A percentile compares a stretch with the other conserved stretches of the same genome.
Evolutionary conservation across 2,888 invertebrate species (phyloP).

Genomic region (Trissolcus brochymenae): DNA sequence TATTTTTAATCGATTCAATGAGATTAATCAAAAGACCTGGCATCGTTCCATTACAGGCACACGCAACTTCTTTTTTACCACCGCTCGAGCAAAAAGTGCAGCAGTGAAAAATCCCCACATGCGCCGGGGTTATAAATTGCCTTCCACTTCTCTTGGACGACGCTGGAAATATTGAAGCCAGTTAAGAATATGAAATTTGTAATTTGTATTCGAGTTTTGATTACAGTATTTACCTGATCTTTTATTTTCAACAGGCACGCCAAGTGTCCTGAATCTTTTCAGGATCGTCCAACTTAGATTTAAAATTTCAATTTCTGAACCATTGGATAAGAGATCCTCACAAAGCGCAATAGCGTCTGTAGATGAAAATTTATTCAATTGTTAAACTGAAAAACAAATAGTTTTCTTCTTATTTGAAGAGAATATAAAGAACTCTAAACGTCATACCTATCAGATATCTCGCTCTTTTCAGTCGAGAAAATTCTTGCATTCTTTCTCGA

Average conservation of each 20-base stretch:
- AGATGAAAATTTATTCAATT: background rate
- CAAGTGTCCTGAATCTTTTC: constrained; percentile 79
- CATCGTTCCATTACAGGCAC: constrained; percentile 86
- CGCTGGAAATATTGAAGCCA: constrained; percentile 3
- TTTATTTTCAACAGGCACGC: constrained; percentile 51
- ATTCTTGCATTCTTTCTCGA: constrained; percentile 69
- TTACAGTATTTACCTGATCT: background rate
- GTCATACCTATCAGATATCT: constrained; percentile 63
- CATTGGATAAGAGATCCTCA: constrained; percentile 80
- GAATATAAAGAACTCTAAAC: background rate
- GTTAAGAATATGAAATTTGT: background rate
- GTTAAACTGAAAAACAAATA: background rate
- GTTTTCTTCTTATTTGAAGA: background rate
- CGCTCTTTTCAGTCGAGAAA: constrained; percentile 66
- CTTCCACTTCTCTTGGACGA: constrained; percentile 19
- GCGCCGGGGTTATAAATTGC: constrained; percentile 71
- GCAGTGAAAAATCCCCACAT: constrained; percentile 86
- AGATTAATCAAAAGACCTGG: constrained; percentile 77
- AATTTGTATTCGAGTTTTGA: no score
- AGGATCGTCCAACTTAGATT: constrained; percentile 82
- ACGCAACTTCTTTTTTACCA: constrained; percentile 82
- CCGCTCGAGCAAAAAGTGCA: constrained; percentile 89
- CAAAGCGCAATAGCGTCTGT: constrained; percentile 69
- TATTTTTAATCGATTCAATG: no score
- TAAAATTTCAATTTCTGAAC: constrained; percentile 84